Base-by-base conservation (phyloP, 2,113 vertebrate genomes). In the Thomomys bottae region DNA sequence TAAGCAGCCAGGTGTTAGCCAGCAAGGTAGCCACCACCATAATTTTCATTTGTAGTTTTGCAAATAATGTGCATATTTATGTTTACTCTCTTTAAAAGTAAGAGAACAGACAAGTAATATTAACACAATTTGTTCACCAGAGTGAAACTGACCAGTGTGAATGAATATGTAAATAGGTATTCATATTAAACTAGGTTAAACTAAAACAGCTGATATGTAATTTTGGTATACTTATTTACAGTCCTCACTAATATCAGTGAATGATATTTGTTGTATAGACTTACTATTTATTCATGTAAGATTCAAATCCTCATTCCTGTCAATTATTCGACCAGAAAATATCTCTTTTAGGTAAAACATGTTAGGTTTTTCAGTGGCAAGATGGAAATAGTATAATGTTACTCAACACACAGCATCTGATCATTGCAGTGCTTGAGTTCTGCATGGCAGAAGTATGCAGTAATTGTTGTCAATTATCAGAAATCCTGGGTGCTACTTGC, bases 151-250 rank as follows among this genome's bases (percentile, higher is more conserved):
- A 80, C 15, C n/a, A 81, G 28, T 73, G 8, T 66, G 30, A 85
- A 38, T 40, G 40, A 66, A 2, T 81, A 23, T 81, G 63, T 12
- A 92, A 86, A 59, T 20, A 88, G 21, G 54, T 40, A 61, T 67
- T 18, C 3, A 84, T 20, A 34, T 88, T 79, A 59, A 92, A 77
- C 70, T 86, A 36, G 82, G 75, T 36, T 36, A 92, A 85, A 71
- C 8, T 59, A 54, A 68, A 90, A 88, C 17, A 40, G 66, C 45
- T 91, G 15, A 94, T 85, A 75, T 84, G 26, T 30, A 84, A 79
- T 78, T 83, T 40, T 36, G 72, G 24, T 49, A 54, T 61, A 8
- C 81, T 89, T 49, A n/a, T 4, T 61, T 63, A 26, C 28, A 83
- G 36, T 81, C 87, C 11, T 64, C 61, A 61, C 10, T 79, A 83